These are phyloP conservation scores for Liopterus haemorrhoidalis DNA, from an alignment of 2,888 invertebrate species.

Conservation along the genomic window DNA sequence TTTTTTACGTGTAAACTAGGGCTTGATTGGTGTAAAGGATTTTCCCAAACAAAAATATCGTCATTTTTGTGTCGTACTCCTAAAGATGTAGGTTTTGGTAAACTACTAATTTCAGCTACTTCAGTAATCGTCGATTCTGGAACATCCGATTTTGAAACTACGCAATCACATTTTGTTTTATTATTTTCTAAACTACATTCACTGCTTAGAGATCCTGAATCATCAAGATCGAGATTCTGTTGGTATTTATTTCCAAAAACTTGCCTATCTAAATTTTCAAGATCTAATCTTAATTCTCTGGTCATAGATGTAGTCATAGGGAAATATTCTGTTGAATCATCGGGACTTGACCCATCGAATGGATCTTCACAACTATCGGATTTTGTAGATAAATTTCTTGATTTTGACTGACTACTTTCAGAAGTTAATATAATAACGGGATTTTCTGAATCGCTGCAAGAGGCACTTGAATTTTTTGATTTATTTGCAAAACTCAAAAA, in stretches of 20 bases:
- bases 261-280: slow-evolving; percentile 78
- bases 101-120: slow-evolving; percentile 35
- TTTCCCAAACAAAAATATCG: slow-evolving; percentile 75
- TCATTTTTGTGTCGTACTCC: slow-evolving; percentile 48
- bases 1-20: slow-evolving; percentile 41
- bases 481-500: slow-evolving; percentile 71
- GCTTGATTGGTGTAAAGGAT: slow-evolving; percentile 61
- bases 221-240: slow-evolving; percentile 35
- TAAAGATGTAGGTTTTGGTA: slow-evolving; percentile 33
- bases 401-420: slow-evolving; percentile 43
- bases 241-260: slow-evolving; percentile 60
- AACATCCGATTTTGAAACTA: slow-evolving; percentile 29
- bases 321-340: slow-evolving; percentile 76
- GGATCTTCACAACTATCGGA: slow-evolving; percentile 41
- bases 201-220: slow-evolving; percentile 27
- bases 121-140: slow-evolving; percentile 28
- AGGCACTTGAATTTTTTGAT: slow-evolving; percentile 44
- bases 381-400: slow-evolving; percentile 39
- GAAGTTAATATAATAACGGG: slow-evolving; percentile 50
- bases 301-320: slow-evolving; percentile 86
- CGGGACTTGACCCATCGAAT: slow-evolving; percentile 64
- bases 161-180: slow-evolving; percentile 28
- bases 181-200: slow-evolving; percentile 21
- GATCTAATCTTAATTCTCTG: slow-evolving; percentile 70
- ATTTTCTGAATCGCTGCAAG: slow-evolving; percentile 36